Conservation (phyloP, 2,888 invertebrate genomes). For the Theodoxus fluviatilis region DNA sequence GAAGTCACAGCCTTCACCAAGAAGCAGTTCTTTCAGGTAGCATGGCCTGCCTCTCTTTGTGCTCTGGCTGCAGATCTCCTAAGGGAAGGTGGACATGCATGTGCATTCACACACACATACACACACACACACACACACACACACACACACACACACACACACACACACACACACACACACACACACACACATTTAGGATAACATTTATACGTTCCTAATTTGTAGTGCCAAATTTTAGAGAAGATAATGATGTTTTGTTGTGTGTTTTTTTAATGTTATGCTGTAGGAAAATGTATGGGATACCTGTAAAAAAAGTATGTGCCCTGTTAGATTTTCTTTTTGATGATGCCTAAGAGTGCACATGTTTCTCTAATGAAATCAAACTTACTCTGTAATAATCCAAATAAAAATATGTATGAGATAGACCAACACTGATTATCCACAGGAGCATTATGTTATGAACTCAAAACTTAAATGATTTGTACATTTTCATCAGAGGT, state of each 20-base stretch:
- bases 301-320: too few relatives aligned
- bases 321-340: too few relatives aligned
- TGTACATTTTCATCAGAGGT: not conserved
- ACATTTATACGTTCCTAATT: too few relatives aligned
- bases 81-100: not conserved
- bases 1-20: conserved; percentile 58
- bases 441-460: not conserved
- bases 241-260: too few relatives aligned
- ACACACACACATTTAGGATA: too few relatives aligned
- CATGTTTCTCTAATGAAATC: not conserved
- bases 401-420: not conserved
- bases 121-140: too few relatives aligned
- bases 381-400: not conserved
- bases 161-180: too few relatives aligned
- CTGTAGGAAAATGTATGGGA: too few relatives aligned
- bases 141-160: too few relatives aligned
- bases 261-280: too few relatives aligned
- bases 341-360: not conserved
- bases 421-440: not conserved
- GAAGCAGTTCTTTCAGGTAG: conserved; percentile 61
- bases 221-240: too few relatives aligned
- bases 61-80: too few relatives aligned
- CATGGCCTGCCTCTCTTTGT: not conserved
- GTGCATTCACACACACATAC: not conserved
- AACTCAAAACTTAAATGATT: not conserved